These are phyloP conservation scores for Megaptera novaeangliae DNA, from an alignment of 2,113 vertebrate species.

Conservation along the genomic window DNA sequence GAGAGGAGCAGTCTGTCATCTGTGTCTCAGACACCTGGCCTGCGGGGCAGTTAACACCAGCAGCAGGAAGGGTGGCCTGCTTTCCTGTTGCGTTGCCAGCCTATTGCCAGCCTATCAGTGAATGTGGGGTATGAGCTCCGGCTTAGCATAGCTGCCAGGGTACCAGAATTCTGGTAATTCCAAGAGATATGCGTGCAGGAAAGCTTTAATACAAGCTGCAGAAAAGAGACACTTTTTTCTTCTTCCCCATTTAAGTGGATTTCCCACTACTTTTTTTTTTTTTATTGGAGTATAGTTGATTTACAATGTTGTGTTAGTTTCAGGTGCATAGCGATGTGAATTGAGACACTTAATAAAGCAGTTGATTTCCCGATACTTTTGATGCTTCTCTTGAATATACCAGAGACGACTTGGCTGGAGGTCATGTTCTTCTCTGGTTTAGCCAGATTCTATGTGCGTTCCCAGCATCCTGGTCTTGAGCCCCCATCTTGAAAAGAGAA, in stretches of 20 bases:
- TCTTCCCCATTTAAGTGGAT: too few species aligned
- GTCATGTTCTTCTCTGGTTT: not conserved
- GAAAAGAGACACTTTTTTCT: not conserved
- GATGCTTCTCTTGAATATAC: not conserved
- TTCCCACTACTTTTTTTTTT: not conserved
- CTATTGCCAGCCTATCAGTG: accelerated
- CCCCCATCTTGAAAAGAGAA: not conserved
- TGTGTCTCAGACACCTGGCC: not conserved
- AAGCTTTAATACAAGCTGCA: not conserved
- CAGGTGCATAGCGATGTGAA: too few species aligned
- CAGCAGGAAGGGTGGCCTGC: not conserved
- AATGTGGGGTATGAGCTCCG: not conserved
- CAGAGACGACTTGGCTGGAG: not conserved
- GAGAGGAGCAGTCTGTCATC: not conserved
- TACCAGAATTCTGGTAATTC: not conserved
- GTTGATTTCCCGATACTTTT: not conserved
- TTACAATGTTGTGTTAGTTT: too few species aligned
- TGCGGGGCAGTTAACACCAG: not conserved
- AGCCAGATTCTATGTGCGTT: accelerated
- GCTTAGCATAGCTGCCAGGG: not conserved
- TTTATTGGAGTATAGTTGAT: too few species aligned
- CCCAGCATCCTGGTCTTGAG: not conserved
- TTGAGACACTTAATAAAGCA: too few species aligned
- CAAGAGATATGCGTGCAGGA: not conserved
- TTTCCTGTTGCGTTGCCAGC: not conserved